phyloP scores from a whole-genome alignment of 2,797 vertebrate genomes.

The Coluber constrictor region DNA sequence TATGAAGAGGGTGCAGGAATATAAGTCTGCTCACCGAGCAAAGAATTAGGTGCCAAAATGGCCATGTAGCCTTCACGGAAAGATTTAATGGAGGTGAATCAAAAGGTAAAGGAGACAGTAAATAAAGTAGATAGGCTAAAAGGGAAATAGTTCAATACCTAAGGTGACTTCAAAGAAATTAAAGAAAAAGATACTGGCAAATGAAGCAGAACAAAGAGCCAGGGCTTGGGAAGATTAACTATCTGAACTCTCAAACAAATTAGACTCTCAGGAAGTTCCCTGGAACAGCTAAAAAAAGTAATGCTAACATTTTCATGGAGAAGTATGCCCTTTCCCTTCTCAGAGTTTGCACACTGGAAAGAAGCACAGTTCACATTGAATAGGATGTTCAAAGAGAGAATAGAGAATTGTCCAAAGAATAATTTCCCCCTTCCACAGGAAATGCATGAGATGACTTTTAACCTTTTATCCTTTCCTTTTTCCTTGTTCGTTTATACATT shows the following conservation, averaged over 20 bases:
- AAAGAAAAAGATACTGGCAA: constrained; percentile 20
- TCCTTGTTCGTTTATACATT: not conserved
- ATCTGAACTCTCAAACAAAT: constrained; percentile 21
- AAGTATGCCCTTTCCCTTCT: not conserved
- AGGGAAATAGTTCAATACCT: constrained; percentile 35
- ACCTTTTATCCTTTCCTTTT: not conserved
- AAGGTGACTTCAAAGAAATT: constrained; percentile 32
- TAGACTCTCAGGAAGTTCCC: constrained; percentile 28
- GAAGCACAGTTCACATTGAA: not conserved
- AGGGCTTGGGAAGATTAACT: constrained; percentile 24
- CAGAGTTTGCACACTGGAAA: not conserved
- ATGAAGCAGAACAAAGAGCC: constrained; percentile 31
- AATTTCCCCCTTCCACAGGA: not conserved
- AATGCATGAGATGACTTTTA: not conserved
- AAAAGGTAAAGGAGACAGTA: constrained; percentile 26
- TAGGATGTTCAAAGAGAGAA: not conserved
- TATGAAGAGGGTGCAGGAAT: not conserved
- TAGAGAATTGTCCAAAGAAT: not conserved
- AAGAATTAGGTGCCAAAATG: constrained; percentile 34
- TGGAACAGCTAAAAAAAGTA: not conserved
- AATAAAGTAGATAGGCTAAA: constrained; percentile 18
- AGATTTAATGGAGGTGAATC: constrained; percentile 24
- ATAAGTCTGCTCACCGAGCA: not conserved
- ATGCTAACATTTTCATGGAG: not conserved
- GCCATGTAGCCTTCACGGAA: not conserved